phyloP scores from a whole-genome alignment of 2,797 vertebrate species.

The Enoplosus armatus region DNA sequence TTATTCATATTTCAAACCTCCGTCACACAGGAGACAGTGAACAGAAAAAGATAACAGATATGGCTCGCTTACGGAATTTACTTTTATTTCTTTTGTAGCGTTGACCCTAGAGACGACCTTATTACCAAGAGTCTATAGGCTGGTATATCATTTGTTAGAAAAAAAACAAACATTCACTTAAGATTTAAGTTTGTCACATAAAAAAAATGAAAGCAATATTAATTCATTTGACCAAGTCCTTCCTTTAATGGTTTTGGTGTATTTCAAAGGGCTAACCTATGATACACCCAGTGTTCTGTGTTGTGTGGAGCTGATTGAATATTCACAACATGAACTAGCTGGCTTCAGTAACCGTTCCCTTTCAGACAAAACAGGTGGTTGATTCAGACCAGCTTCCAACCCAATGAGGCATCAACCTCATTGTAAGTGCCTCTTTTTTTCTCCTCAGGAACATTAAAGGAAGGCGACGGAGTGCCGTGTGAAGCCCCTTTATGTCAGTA shows the following conservation, averaged over 20 bases:
- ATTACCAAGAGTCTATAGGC: not conserved
- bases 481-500: not conserved
- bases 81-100: not conserved
- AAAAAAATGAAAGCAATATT: not conserved
- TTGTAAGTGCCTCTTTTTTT: not conserved
- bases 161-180: not conserved
- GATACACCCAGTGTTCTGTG: constrained; percentile 20
- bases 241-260: not conserved
- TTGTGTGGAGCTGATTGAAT: constrained; percentile 35
- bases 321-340: constrained; percentile 46
- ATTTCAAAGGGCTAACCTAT: not conserved
- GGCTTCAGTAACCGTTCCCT: constrained; percentile 19
- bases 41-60: not conserved
- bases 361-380: constrained; percentile 59
- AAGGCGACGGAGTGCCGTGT: not conserved
- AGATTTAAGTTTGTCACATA: constrained; percentile 13
- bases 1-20: constrained; percentile 6
- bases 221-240: not conserved
- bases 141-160: not conserved
- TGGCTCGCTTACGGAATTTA: not conserved
- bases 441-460: not conserved
- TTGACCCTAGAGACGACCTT: not conserved
- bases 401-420: constrained; percentile 15
- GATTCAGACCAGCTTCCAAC: constrained; percentile 35
- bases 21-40: not conserved